phyloP scores from a whole-genome alignment of 92 coral and sea anemone species.

The Desmophyllum pertusum region DNA sequence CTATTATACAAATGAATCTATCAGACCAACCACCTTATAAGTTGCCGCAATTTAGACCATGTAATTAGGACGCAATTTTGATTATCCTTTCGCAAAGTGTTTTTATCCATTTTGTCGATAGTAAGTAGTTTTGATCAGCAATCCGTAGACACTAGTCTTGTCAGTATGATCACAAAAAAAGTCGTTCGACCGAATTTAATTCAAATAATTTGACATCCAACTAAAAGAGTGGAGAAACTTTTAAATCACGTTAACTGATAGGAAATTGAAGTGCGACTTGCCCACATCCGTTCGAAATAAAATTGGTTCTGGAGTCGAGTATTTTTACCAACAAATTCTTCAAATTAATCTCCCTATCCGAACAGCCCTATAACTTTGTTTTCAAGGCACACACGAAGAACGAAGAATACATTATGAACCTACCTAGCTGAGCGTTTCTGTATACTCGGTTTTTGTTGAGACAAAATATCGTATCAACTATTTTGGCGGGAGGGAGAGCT shows the following conservation, averaged over 20 bases:
- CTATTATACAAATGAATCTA: neutral
- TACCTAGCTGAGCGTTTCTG: neutral
- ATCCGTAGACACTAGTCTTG: neutral
- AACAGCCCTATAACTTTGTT: neutral
- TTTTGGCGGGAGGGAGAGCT: no score
- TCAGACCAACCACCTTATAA: neutral
- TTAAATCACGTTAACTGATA: neutral
- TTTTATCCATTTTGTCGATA: neutral
- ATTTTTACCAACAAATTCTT: neutral
- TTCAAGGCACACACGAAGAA: neutral
- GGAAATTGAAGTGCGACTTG: neutral
- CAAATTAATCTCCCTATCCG: neutral
- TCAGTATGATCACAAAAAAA: neutral
- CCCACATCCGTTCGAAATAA: neutral
- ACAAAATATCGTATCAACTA: neutral
- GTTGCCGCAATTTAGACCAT: constrained; percentile 8
- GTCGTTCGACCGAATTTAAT: neutral
- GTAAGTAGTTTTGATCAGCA: neutral
- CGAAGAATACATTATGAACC: neutral
- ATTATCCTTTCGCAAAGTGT: constrained; percentile 7
- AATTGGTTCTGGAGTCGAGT: neutral
- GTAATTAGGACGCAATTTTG: constrained; percentile 11
- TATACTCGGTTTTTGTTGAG: neutral
- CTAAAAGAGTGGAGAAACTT: neutral
- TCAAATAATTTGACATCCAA: neutral